Evolutionary conservation across 2,888 invertebrate genomes (phyloP), one percentile per base, ranked within the genome.

Genomic region (Phragmatobia fuliginosa): DNA sequence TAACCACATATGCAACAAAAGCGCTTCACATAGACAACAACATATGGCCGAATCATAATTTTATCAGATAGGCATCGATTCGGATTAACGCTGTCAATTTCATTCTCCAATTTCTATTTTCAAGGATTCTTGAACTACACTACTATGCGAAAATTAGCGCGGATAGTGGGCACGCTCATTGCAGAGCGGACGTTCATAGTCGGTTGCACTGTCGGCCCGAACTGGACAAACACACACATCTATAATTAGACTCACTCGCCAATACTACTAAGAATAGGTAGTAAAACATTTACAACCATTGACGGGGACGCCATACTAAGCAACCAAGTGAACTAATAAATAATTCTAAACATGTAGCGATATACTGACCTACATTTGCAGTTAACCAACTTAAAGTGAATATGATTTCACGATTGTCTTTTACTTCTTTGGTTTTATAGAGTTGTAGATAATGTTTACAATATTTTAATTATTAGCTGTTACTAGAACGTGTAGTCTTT

Each of bases 361-460:
- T 67, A 70, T 49, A 62, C 59, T 70, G 70, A 70, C 70, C 70
- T 45, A 70, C 70, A 61, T 69, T 61, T 52, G 38, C 65, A 60
- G 41, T 58, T 33, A 41, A n/a, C n/a, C n/a, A n/a, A 65, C 38
- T 45, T 65, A 18, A 52, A 38, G 52, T 65, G 49, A 52, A 69
- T 61, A 64, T 38, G 31, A 58, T 45, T 28, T 67, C 21, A 62
- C 49, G 21, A 14, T 60, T 61, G 28, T 33, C 38, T 67, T 41
- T 25, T 67, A 52, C 32, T 25, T 28, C 10, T 66, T 28, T 52
- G 11, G 52, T 52, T 14, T 52, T 28, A 56, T 56, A 6, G 28
- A 28, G 7, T 14, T 56, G 4, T 14, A 56, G 16, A 28, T 56
- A 28, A 56, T 0, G 56, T n/a, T 49, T n/a, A 49, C 45, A 49